Evolutionary conservation across 2,797 vertebrate genomes (phyloP).

Genomic region (Phyllotis vaccarum): DNA sequence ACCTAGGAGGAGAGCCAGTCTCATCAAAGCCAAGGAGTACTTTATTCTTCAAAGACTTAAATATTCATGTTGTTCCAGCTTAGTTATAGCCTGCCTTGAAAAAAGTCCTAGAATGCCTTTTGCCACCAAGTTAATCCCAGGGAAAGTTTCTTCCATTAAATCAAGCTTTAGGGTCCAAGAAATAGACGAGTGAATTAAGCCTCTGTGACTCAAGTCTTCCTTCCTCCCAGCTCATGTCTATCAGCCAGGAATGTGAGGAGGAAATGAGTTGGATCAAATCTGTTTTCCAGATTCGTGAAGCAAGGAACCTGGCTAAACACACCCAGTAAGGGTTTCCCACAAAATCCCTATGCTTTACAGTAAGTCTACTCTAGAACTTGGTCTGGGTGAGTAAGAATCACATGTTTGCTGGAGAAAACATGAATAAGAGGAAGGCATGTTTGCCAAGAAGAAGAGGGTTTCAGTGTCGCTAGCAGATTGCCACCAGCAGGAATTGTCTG

Average conservation of each 20-base stretch:
- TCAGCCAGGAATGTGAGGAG: conserved; percentile 53
- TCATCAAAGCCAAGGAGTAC: neutral
- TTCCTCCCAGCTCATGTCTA: conserved; percentile 34
- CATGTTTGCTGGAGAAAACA: conserved; percentile 29
- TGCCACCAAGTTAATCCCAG: conserved; percentile 67
- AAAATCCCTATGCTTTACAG: conserved; percentile 46
- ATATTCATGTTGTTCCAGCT: neutral
- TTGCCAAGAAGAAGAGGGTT: neutral
- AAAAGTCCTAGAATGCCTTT: conserved; percentile 6
- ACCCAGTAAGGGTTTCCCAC: conserved; percentile 51
- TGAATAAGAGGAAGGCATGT: conserved; percentile 35
- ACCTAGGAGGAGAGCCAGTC: neutral
- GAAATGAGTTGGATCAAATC: conserved; percentile 71
- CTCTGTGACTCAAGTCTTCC: conserved; percentile 66
- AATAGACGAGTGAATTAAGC: conserved; percentile 63
- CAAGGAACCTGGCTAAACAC: conserved; percentile 11
- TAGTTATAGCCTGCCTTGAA: conserved; percentile 43
- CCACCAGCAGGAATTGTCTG: neutral
- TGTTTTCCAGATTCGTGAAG: conserved; percentile 28
- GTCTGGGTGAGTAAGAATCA: conserved; percentile 41
- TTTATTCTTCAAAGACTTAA: conserved; percentile 49
- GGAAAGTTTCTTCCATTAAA: conserved; percentile 66
- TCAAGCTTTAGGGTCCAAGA: conserved; percentile 63
- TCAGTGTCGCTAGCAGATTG: neutral
- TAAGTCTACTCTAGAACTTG: conserved; percentile 32